A percentile compares a stretch with the other conserved stretches of the same genome.
Conservation (phyloP, 2,797 vertebrate species). For the Champsocephalus gunnari region DNA sequence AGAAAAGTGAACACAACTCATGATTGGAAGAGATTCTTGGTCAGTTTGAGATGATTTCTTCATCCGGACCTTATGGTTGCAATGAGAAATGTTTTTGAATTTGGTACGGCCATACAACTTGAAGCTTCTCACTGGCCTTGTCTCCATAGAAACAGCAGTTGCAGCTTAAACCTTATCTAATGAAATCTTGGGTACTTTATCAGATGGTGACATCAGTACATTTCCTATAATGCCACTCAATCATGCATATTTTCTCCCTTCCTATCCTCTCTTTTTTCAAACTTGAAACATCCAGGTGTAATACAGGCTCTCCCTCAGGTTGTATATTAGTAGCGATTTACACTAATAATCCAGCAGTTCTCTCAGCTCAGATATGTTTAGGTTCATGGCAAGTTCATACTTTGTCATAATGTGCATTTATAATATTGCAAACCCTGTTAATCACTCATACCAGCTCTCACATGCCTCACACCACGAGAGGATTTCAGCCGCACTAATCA, state of each 20-base stretch:
- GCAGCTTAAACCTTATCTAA: background rate
- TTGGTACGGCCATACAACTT: too few relatives aligned
- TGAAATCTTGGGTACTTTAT: background rate
- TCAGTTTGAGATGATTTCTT: background rate
- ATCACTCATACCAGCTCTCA: background rate
- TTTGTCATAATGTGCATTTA: conserved; percentile 2
- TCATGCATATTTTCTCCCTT: too few relatives aligned
- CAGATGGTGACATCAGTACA: too few relatives aligned
- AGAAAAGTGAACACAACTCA: background rate
- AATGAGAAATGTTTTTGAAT: background rate
- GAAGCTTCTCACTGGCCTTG: background rate
- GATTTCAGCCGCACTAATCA: background rate
- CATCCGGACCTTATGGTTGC: background rate
- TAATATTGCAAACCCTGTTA: background rate
- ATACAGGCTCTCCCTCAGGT: too few relatives aligned
- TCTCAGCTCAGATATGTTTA: background rate
- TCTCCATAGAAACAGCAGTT: background rate
- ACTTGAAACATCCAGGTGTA: too few relatives aligned
- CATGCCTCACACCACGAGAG: background rate
- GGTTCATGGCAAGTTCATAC: background rate
- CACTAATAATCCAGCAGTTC: background rate
- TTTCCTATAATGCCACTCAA: too few relatives aligned
- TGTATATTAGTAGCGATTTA: background rate
- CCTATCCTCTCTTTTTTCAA: too few relatives aligned
- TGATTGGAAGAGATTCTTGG: background rate